A percentile compares a stretch with the other conserved stretches of the same genome.
These are phyloP conservation scores for Choloepus didactylus DNA, from an alignment of 2,797 vertebrate species.

Conservation along the genomic window DNA sequence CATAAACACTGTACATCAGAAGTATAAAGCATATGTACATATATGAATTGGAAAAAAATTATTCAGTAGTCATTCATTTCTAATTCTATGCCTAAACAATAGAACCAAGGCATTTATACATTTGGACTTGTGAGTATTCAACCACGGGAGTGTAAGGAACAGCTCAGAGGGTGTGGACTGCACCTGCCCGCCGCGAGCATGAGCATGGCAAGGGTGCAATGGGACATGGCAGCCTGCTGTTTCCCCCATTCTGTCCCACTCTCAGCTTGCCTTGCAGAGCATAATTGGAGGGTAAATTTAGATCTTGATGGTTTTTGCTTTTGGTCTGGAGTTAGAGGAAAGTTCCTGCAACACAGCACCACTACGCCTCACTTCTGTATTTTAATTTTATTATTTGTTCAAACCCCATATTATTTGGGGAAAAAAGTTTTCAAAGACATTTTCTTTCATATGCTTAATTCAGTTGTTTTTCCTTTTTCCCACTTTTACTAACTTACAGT, in stretches of 20 bases:
- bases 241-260: background rate
- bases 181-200: too few relatives aligned
- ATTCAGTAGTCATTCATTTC: background rate
- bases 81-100: background rate
- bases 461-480: background rate
- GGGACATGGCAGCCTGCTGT: rapidly evolving
- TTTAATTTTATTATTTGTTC: constrained; percentile 40
- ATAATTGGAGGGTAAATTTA: background rate
- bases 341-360: background rate
- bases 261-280: background rate
- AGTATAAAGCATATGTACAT: background rate
- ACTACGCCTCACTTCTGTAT: background rate
- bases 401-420: background rate
- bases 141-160: background rate
- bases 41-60: background rate
- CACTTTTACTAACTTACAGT: background rate
- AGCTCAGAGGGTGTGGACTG: background rate
- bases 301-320: background rate
- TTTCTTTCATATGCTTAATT: background rate
- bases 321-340: background rate
- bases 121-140: background rate
- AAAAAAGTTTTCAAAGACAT: background rate
- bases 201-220: too few relatives aligned
- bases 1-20: background rate
- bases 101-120: background rate